Evolutionary conservation across 2,113 vertebrate genomes (phyloP).

Genomic region (Corapipo altera): DNA sequence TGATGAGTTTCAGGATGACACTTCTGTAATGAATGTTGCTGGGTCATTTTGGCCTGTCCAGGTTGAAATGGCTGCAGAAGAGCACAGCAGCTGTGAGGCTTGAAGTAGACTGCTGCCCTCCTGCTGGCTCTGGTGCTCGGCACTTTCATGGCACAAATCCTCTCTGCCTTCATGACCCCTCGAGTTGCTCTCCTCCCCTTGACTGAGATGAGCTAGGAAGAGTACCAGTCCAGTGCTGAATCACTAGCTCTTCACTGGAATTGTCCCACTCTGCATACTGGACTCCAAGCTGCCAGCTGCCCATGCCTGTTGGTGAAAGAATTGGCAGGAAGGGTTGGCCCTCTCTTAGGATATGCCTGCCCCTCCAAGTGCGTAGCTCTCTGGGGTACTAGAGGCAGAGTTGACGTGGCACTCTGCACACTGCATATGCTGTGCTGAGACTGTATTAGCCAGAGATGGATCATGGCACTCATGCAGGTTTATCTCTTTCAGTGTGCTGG

Average conservation of each 20-base stretch:
- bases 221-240: neutral
- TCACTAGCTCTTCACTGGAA: neutral
- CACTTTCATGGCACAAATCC: neutral
- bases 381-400: neutral
- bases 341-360: neutral
- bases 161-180: neutral
- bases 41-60: neutral
- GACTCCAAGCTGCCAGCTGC: neutral
- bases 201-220: neutral
- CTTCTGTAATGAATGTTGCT: neutral
- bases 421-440: neutral
- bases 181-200: neutral
- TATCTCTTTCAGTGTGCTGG: neutral
- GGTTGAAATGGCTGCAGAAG: neutral
- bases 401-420: neutral
- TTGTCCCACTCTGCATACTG: neutral
- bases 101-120: neutral
- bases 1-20: neutral
- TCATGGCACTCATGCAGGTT: neutral
- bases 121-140: neutral
- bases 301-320: neutral
- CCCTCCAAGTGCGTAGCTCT: rapidly evolving
- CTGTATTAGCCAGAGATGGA: neutral
- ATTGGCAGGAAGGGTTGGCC: neutral
- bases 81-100: neutral